Base-by-base conservation (phyloP, 2,888 invertebrate species). In the Carcina quercana region DNA sequence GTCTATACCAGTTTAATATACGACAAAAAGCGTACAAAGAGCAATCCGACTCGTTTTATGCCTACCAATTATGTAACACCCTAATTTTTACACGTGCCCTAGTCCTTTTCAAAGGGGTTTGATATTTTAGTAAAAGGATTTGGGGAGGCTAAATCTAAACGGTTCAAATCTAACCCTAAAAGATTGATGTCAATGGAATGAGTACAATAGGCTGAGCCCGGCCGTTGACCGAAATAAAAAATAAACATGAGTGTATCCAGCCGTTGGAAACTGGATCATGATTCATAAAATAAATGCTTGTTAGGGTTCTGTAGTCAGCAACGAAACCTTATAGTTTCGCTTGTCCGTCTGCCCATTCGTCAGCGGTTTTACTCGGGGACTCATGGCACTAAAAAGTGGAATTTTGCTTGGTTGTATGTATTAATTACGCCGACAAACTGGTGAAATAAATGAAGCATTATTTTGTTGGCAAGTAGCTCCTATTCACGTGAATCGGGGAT, bases 201-300 rank as follows among this genome's bases (percentile, higher is more conserved):
- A 38, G 46, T 51, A 69, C 65, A 69, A 68, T 67, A 61, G 60
- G 60, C 62, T 62, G 63, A 42, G 44, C 43, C 46, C 74, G 79
- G 75, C 60, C 76, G 63, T 76, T 79, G 76, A 80, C 79, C 75
- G 74, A 70, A 70, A 70, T 69, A 74, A 76, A 71, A 78, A 76
- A 70, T 61, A 65, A 69, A 71, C 55, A 59, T 45, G 53, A 62
- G 55, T 55, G n/a, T 47, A 55, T 53, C 53, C 53, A 47, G 53
- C 56, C 51, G 53, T 57, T 59, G 54, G 60, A 59, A 71, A 67
- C 67, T 68, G 56, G 67, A 62, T 53, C 57, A 54, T 66, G 66
- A 71, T 63, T 68, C 65, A 61, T 51, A 45, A 29, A n/a, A n/a
- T n/a, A n/a, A n/a, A n/a, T n/a, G n/a, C n/a, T n/a, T n/a, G n/a